Conservation (phyloP, 2,888 invertebrate genomes). For the Synergus itoensis region DNA sequence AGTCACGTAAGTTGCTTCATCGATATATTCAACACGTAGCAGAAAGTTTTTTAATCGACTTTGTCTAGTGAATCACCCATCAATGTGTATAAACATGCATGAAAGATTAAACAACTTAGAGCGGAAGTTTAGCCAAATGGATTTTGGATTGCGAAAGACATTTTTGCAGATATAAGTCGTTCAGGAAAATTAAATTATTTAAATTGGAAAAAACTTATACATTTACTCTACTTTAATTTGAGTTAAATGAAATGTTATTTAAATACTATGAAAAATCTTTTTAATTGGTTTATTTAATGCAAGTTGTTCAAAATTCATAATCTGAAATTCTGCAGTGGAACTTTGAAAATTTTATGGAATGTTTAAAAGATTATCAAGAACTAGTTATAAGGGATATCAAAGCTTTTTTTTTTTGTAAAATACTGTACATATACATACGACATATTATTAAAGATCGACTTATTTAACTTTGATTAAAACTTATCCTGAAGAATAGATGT, state of each 20-base stretch:
- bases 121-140: not conserved
- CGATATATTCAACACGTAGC: constrained; percentile 22
- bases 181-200: not conserved
- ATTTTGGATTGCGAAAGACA: not conserved
- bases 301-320: not conserved
- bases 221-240: not conserved
- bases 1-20: constrained; percentile 12
- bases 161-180: not conserved
- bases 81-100: constrained; percentile 11
- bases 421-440: constrained; percentile 17
- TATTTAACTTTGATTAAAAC: constrained; percentile 9
- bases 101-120: constrained; percentile 13
- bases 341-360: not conserved
- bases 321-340: not conserved
- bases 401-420: constrained; percentile 27
- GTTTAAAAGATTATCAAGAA: not conserved
- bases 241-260: not conserved
- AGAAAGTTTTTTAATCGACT: constrained; percentile 21
- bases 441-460: constrained; percentile 8
- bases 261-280: not conserved
- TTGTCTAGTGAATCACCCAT: not conserved
- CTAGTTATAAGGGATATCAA: not conserved
- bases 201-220: not conserved
- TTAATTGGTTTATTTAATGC: not conserved
- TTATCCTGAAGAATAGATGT: not conserved